Base-by-base conservation (phyloP, 2,888 invertebrate species). In the Polymixis flavicincta region DNA sequence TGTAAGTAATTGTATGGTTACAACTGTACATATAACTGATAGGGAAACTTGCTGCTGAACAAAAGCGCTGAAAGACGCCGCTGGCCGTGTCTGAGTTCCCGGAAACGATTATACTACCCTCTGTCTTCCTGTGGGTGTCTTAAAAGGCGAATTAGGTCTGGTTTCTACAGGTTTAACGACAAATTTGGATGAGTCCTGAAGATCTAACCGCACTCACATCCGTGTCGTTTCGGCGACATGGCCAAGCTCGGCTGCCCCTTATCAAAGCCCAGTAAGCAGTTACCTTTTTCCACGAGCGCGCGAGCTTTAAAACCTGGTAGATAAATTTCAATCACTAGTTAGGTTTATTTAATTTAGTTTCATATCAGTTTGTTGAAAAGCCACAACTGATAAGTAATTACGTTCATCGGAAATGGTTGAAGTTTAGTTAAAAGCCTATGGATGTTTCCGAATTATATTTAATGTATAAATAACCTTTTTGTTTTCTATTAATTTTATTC, bases 1-100 rank as follows among this genome's bases (percentile, higher is more conserved):
- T 75, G 37, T 77, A 72, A 75, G 71, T 82, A 82, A 82, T 70
- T 80, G 71, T 76, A 69, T 65, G 69, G 66, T 66, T 25, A 37
- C 57, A 65, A 65, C 66, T 61, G 63, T 66, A 81, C 13, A n/a
- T 60, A 63, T 71, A 69, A 74, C 42, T 71, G 32, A 76, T 64
- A 71, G 19, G 25, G 19, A 50, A 67, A 69, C 60, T 63, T 69
- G 22, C 54, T 50, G 54, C n/a, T 59, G 50, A 69, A 82, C 75
- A 79, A 76, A 74, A 68, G 28, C 45, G 13, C 28, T 28, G 54
- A 32, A 74, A 52, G 52, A 57, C 22, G 28, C 55, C n/a, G 59
- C 52, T 22, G 22, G 42, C 28, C 48, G 22, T 25, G 11, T 28
- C 9, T n/a, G 48, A 8, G 63, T 54, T 71, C 32, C 22, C 50